Base-by-base conservation (phyloP, 2,797 vertebrate species). In the Botia almorhae region DNA sequence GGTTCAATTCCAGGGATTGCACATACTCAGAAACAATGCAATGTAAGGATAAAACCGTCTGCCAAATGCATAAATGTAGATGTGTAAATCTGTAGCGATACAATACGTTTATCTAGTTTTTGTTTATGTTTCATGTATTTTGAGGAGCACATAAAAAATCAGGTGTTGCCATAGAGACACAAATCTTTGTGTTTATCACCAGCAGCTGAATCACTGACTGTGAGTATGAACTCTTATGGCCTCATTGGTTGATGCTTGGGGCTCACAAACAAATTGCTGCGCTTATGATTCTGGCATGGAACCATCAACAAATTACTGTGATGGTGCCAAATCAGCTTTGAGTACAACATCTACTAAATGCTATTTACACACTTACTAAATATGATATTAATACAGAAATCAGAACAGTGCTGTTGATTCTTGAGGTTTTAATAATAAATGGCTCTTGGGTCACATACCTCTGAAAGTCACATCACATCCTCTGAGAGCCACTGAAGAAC, bases 91-190 rank as follows among this genome's bases (percentile, higher is more conserved):
- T 14, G 39, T 13, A 36, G 36, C 36, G 5, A 7, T 39, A 39
- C 13, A 29, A 7, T 14, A 33, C 17, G 6, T 29, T 39, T 39
- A 39, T 39, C 36, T 39, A 39, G 0, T 7, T 7, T 39, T 39
- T n/a, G 1, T 10, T 0, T 48, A 0, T 63, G 0, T 89, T 90
- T 61, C 64, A 94, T 93, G 94, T 95, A 95, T 43, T 90, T 92
- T n/a, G 94, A 95, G 79, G 94, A 95, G 85, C 94, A 95, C 87
- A 94, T 95, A 80, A 94, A 95, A 90, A 95, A 93, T 89, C 93
- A 0, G 94, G 94, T 0, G 94, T 95, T 4, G 94, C 94, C 85
- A 94, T 95, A 50, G 94, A 95, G 90, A 95, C 94, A 0, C 94
- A 95, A 86, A 94, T 94, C 0, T 94, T 95, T 76, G 94, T 93